Base-by-base conservation (phyloP, 2,113 vertebrate genomes). In the Heliornis fulica region DNA sequence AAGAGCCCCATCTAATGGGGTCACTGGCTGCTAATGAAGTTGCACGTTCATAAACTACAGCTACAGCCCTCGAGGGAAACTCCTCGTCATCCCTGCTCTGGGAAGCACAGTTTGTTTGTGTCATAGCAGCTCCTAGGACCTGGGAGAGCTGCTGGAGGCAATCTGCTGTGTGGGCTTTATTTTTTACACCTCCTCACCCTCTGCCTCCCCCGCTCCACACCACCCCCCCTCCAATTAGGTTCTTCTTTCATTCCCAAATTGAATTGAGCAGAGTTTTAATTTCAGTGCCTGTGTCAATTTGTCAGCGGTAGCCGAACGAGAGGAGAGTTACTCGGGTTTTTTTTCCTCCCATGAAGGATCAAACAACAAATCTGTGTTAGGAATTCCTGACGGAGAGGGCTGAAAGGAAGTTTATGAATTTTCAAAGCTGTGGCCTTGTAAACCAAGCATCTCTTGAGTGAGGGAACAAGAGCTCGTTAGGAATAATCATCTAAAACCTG, bases 211-310 rank as follows among this genome's bases (percentile, higher is more conserved):
- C n/a, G n/a, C n/a, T n/a, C n/a, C n/a, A n/a, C n/a, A n/a, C 46
- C 19, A 46, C 45, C 20, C 20, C 16, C 0, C 9, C 68, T 14
- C 29, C 15, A 8, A 76, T 63, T 68, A 92, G 51, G 64, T 97
- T 93, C 78, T 96, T 94, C 80, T 95, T 97, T 95, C 78, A 43
- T 94, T 97, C 89, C 87, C 77, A 95, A 95, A 96, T 93, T 96
- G 84, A 96, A 97, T 34, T 64, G 88, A 95, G 79, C 84, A 45
- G 31, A 83, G 51, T 90, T 96, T 96, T 96, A 87, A 91, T 94
- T 86, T 88, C 4, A 4, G 40, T 95, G 92, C 43, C 50, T 85
- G 15, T 81, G 76, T 81, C 69, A 93, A 97, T 97, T 96, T 97
- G 94, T 87, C 65, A n/a, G 74, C 9, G 4, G 78, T 71, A 65